phyloP scores from a whole-genome alignment of 1,140 invertebrate genomes.

The Sipha flava region DNA sequence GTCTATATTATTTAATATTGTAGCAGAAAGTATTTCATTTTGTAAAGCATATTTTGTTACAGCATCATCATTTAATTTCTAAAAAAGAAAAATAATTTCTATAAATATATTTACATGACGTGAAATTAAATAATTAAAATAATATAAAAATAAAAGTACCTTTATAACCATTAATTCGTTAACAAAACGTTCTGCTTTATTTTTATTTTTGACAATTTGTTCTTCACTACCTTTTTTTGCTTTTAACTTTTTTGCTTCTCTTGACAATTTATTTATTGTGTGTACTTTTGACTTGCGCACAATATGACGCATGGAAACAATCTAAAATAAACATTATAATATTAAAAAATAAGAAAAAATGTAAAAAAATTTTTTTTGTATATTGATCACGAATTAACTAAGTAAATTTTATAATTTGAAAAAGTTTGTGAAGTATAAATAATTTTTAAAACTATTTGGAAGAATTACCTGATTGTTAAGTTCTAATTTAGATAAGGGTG shows the following conservation, averaged over 20 bases:
- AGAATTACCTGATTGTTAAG: too few relatives aligned
- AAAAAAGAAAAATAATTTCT: neutral
- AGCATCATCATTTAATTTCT: slow-evolving; percentile 11
- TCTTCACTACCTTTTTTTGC: slow-evolving; percentile 32
- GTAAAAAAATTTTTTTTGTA: too few relatives aligned
- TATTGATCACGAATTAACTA: too few relatives aligned
- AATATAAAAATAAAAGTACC: neutral
- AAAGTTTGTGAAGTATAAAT: too few relatives aligned
- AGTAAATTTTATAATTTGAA: too few relatives aligned
- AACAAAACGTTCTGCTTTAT: slow-evolving; percentile 33
- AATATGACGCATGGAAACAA: slow-evolving; percentile 33
- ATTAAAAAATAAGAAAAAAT: too few relatives aligned
- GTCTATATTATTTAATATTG: neutral
- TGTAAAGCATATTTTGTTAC: slow-evolving; percentile 18
- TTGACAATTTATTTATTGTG: slow-evolving; percentile 24
- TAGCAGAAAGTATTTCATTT: neutral
- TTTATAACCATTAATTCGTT: slow-evolving; percentile 33
- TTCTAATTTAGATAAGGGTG: too few relatives aligned
- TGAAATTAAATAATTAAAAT: neutral
- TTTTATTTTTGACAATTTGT: slow-evolving; percentile 31
- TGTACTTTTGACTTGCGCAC: slow-evolving; percentile 31
- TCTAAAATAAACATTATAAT: too few relatives aligned
- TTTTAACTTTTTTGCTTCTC: slow-evolving; percentile 22
- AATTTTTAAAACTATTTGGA: too few relatives aligned
- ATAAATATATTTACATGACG: neutral